A percentile compares a stretch with the other conserved stretches of the same genome.
Evolutionary conservation across 2,888 invertebrate species (phyloP).

Genomic region (Digitonthophagus gazella): DNA sequence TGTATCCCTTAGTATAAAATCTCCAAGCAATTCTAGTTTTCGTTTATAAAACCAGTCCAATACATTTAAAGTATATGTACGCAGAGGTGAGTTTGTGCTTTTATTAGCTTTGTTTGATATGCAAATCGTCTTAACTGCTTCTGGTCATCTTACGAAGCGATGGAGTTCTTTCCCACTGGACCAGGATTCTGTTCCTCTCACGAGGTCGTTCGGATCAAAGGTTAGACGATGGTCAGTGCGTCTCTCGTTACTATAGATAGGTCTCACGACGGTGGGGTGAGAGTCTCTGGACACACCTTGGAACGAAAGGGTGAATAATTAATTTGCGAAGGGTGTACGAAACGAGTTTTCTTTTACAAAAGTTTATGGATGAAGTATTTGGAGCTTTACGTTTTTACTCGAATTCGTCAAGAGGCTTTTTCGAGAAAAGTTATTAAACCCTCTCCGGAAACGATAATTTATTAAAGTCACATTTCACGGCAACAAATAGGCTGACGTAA

Average conservation of each 20-base stretch:
- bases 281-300: constrained; percentile 25
- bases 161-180: constrained; percentile 31
- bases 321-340: constrained; percentile 11
- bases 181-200: constrained; percentile 30
- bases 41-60: neutral
- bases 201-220: constrained; percentile 25
- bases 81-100: neutral
- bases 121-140: constrained; percentile 16
- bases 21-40: neutral
- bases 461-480: neutral
- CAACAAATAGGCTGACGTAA: neutral
- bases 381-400: no score
- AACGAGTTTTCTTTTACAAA: neutral
- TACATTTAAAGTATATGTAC: neutral
- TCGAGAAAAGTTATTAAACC: neutral
- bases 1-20: neutral
- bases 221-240: constrained; percentile 21
- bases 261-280: constrained; percentile 13
- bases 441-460: neutral
- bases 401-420: no score
- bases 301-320: constrained; percentile 29
- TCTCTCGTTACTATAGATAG: constrained; percentile 18
- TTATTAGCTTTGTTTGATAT: constrained; percentile 23
- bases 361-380: neutral
- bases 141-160: neutral